Conservation (phyloP, 2,113 vertebrate genomes). For the Hassar affinis region DNA sequence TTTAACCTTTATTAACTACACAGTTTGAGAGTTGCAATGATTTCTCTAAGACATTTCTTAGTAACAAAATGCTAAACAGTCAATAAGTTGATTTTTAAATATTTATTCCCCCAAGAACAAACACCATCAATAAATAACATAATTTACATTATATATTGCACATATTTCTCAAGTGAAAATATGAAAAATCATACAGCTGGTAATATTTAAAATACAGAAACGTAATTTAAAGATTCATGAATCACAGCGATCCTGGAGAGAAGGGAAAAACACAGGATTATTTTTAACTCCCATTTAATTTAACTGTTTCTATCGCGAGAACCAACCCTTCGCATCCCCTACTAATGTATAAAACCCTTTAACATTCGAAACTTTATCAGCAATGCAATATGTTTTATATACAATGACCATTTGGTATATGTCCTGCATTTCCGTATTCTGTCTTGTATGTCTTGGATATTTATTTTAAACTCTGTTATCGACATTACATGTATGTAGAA, state of each 20-base stretch:
- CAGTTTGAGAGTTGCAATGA: not conserved
- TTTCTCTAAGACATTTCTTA: not conserved
- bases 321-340: conserved; percentile 72
- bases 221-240: conserved; percentile 90
- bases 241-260: conserved; percentile 89
- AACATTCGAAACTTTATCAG: conserved; percentile 49
- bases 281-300: conserved; percentile 77
- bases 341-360: conserved; percentile 69
- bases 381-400: conserved; percentile 57
- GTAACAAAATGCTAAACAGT: conserved; percentile 23
- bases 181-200: conserved; percentile 97
- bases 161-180: conserved; percentile 96
- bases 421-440: conserved; percentile 32
- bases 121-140: conserved; percentile 99
- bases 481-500: not conserved
- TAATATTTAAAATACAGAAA: conserved; percentile 97
- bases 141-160: conserved; percentile 99
- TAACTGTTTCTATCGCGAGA: conserved; percentile 79
- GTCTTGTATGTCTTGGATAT: conserved; percentile 29
- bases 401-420: conserved; percentile 58
- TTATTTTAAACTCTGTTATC: conserved; percentile 20
- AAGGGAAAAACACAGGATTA: conserved; percentile 80
- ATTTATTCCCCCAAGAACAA: conserved; percentile 99
- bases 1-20: not conserved
- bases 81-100: conserved; percentile 76